These are phyloP conservation scores for Pemphigus obesinymphae DNA, from an alignment of 1,140 invertebrate species.

Conservation along the genomic window DNA sequence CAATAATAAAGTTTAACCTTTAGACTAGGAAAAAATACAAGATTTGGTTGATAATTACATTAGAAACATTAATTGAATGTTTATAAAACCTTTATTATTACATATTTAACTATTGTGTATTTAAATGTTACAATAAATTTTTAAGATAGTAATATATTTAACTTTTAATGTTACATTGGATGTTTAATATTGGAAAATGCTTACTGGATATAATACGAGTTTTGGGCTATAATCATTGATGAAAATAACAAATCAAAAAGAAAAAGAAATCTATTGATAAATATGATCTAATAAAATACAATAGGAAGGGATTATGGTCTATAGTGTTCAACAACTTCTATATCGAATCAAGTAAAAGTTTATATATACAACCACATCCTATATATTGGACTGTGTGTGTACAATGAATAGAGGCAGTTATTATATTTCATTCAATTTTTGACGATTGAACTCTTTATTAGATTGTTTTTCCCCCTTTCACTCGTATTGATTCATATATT, in stretches of 20 bases:
- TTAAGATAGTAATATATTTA: no score
- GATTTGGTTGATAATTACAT: no score
- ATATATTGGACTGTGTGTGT: neutral
- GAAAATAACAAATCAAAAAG: neutral
- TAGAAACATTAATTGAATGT: no score
- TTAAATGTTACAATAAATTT: no score
- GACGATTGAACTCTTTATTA: slow-evolving; percentile 23
- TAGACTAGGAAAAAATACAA: no score
- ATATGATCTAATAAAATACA: slow-evolving; percentile 32
- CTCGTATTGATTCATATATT: slow-evolving; percentile 12
- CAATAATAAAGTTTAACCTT: no score
- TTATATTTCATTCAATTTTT: slow-evolving; percentile 35
- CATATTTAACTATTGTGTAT: no score
- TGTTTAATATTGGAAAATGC: no score
- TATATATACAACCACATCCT: neutral
- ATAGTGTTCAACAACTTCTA: slow-evolving; percentile 23
- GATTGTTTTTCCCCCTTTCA: slow-evolving; percentile 16
- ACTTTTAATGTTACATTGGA: no score
- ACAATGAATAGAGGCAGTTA: slow-evolving; percentile 7
- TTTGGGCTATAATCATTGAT: slow-evolving; percentile 18
- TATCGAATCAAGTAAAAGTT: slow-evolving; percentile 27
- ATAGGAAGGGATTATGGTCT: slow-evolving; percentile 19
- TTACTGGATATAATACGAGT: no score
- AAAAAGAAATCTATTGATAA: slow-evolving; percentile 1
- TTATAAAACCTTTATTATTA: no score